phyloP scores from a whole-genome alignment of 2,888 invertebrate genomes.

The Allygus modestus region DNA sequence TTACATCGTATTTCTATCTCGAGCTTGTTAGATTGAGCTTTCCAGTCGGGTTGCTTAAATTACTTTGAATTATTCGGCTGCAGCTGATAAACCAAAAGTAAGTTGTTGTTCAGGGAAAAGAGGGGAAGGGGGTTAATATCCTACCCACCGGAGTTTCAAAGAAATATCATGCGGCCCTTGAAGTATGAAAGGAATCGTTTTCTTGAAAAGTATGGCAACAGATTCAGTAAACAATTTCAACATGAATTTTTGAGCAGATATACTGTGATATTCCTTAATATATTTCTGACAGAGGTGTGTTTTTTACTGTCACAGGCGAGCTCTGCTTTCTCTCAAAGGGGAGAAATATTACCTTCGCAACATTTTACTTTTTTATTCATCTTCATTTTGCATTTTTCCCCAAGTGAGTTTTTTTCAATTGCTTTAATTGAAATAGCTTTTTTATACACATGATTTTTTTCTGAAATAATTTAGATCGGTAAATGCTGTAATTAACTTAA shows the following conservation, averaged over 20 bases:
- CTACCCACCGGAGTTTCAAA: not conserved
- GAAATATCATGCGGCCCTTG: not conserved
- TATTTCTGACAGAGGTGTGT: not conserved
- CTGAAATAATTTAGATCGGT: too few species aligned
- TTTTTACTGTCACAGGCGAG: not conserved
- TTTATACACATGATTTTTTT: too few species aligned
- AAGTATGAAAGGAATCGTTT: not conserved
- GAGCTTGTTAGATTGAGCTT: too few species aligned
- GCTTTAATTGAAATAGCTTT: too few species aligned
- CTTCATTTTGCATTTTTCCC: too few species aligned
- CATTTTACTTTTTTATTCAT: not conserved
- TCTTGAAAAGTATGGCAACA: not conserved
- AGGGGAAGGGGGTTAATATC: not conserved
- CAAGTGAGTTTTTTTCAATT: too few species aligned
- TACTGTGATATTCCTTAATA: conserved; percentile 5
- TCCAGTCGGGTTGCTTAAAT: too few species aligned
- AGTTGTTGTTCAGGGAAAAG: not conserved
- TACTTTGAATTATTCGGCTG: too few species aligned
- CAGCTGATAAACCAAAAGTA: too few species aligned
- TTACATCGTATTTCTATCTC: too few species aligned
- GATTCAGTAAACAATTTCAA: not conserved
- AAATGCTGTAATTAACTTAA: too few species aligned
- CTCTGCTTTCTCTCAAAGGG: not conserved
- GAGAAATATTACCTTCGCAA: not conserved
- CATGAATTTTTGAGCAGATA: not conserved